Percentiles rank a stretch among this genome's conserved stretches.
Conservation (phyloP, 2,888 invertebrate genomes). For the Coelinius sp. region DNA sequence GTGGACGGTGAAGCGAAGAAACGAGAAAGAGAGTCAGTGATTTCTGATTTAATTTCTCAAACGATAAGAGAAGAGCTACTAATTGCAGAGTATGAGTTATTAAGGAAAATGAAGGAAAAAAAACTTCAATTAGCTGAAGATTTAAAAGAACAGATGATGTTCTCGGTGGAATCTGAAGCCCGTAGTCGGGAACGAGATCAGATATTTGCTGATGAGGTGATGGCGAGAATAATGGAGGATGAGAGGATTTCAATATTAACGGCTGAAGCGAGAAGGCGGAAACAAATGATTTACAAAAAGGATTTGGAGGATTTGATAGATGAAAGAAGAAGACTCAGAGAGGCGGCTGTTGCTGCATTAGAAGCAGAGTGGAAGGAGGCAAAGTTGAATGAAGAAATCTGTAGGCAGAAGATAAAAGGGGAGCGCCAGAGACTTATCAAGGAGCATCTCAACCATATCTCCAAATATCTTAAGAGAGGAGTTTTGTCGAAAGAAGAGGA, state of each 20-base stretch:
- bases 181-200: slow-evolving; percentile 54
- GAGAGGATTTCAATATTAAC: slow-evolving; percentile 55
- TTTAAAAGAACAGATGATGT: slow-evolving; percentile 56
- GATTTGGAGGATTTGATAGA: slow-evolving; percentile 57
- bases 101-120: not conserved
- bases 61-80: slow-evolving; percentile 52
- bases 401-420: slow-evolving; percentile 42
- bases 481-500: slow-evolving; percentile 52
- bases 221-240: slow-evolving; percentile 56
- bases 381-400: slow-evolving; percentile 36
- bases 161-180: slow-evolving; percentile 51
- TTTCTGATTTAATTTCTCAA: slow-evolving; percentile 55
- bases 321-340: slow-evolving; percentile 53
- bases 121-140: slow-evolving; percentile 41
- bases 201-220: slow-evolving; percentile 55
- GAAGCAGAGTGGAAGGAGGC: slow-evolving; percentile 45
- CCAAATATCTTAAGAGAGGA: slow-evolving; percentile 34
- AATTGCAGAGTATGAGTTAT: not conserved
- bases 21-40: slow-evolving; percentile 46
- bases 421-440: slow-evolving; percentile 55
- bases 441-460: slow-evolving; percentile 55
- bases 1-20: slow-evolving; percentile 44
- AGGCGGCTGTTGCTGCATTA: slow-evolving; percentile 47
- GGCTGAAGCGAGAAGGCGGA: slow-evolving; percentile 53
- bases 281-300: slow-evolving; percentile 51